Evolutionary conservation across 2,888 invertebrate genomes (phyloP), one percentile per base, ranked within the genome.

Genomic region (Magallana nippona): DNA sequence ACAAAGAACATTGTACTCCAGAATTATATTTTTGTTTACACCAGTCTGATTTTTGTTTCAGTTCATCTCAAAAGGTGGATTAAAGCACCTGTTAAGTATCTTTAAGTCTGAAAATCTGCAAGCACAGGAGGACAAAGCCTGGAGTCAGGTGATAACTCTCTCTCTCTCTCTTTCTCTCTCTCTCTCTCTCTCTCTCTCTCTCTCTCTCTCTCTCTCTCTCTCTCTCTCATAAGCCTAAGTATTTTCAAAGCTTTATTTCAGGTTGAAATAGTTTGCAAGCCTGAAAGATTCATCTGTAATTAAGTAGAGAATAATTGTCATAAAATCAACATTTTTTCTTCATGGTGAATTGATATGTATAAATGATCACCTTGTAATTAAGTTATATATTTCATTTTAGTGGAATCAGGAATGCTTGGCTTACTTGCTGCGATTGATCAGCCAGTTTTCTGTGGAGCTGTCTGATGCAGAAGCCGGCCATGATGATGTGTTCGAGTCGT

Each of bases 351-450:
- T 44, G 5, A 44, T 5, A 8, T 44, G 5, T 44, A 8, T 44
- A 44, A 44, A 44, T 44, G 44, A 44, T 44, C 44, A 44, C 60
- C 1, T 15, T 13, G n/a, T n/a, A 17, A n/a, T 15, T 11, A 63
- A n/a, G 44, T 15, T 55, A 19, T 63, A n/a, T 56, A 44, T 13
- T 80, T 81, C 82, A 82, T 87, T 88, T 56, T 89, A 98, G 95
- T 98, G 98, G 98, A 96, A 98, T 83, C 98, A 98, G 93, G 98
- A 98, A 93, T 98, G 98, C 92, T 95, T 98, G 55, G 98, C 98
- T 3, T 96, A 97, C 88, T 95, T 98, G 13, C 94, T 98, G 82
- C 97, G 98, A 92, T 95, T 98, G 87, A 95, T 98, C 11, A 98
- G 97, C 94, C 96, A 98, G 87, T 96, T 98, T 82, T 98, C 98